phyloP scores from a whole-genome alignment of 2,888 invertebrate species.

The Hololepta plana region DNA sequence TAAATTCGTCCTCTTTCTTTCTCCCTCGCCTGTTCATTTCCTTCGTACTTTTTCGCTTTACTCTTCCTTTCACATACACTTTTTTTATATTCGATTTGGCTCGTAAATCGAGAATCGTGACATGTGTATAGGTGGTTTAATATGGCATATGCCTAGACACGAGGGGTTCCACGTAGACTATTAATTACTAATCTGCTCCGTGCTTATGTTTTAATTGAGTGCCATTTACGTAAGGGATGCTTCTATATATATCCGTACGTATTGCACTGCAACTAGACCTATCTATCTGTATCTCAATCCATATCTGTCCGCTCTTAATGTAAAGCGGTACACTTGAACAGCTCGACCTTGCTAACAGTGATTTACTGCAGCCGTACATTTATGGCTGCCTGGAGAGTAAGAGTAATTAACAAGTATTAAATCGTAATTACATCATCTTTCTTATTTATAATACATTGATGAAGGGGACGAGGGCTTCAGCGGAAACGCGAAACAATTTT shows the following conservation, averaged over 20 bases:
- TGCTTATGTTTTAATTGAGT: slow-evolving; percentile 21
- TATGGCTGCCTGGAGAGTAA: slow-evolving; percentile 16
- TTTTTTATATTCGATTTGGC: no score
- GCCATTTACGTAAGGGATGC: slow-evolving; percentile 17
- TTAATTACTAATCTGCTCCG: slow-evolving; percentile 20
- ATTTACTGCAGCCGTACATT: slow-evolving; percentile 17
- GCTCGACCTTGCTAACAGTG: slow-evolving; percentile 15
- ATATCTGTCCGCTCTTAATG: no score
- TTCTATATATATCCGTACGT: slow-evolving; percentile 7
- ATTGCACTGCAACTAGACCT: no score
- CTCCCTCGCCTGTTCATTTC: no score
- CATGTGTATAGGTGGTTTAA: slow-evolving; percentile 9
- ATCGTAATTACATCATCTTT: slow-evolving; percentile 14
- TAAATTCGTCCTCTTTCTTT: no score
- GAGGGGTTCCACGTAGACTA: slow-evolving; percentile 12
- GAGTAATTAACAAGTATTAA: slow-evolving; percentile 19
- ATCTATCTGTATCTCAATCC: no score
- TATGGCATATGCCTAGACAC: slow-evolving; percentile 6
- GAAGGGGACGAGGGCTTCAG: slow-evolving; percentile 8
- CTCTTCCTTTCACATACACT: no score
- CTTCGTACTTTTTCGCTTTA: no score
- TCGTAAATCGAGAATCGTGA: slow-evolving; percentile 9
- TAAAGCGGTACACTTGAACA: no score
- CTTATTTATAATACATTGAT: slow-evolving; percentile 7
- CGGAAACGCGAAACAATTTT: slow-evolving; percentile 4